Base-by-base conservation (phyloP, 2,888 invertebrate species). In the Perdita meconis region DNA sequence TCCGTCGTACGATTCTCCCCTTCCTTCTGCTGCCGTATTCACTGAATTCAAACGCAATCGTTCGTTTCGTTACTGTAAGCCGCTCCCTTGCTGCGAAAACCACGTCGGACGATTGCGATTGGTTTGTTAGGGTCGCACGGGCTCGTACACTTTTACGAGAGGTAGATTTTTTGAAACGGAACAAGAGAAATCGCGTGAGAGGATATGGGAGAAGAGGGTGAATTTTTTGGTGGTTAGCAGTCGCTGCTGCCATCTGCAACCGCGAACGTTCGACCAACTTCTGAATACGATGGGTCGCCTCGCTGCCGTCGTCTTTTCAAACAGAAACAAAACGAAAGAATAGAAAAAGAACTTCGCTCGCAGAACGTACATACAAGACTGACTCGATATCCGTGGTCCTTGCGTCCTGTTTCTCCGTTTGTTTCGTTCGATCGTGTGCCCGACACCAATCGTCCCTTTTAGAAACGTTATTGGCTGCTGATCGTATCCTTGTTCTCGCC, bases 231-330 rank as follows among this genome's bases (percentile, higher is more conserved):
- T 19, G 36, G 42, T 64, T 44, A n/a, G 61, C 47, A 53, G 61
- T 2, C 64, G 65, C 85, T 86, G 81, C 84, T 86, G 86, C 86
- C 88, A 87, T 86, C 88, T 88, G 88, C 82, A 77, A 81, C n/a
- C 82, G 85, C 59, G 79, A 81, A 81, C 73, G 81, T 76, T 69
- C 75, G 73, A 50, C 75, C 83, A 79, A 82, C 83, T 82, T 75
- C 66, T 57, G 71, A n/a, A 61, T 51, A 69, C 56, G 67, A 44
- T 44, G 24, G 53, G 10, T 51, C 47, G 60, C 38, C 22, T 22
- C 55, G 60, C 13, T 55, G 60, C 13, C 59, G n/a, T 42, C 16
- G 16, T 3, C 44, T 55, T 26, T 19, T 10, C 30, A 38, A 47
- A 19, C 22, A 55, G 38, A 44, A 44, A 68, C 34, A 60, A 68